Evolutionary conservation across 2,113 vertebrate genomes (phyloP).

Genomic region (Brachyhypopomus occidentalis): DNA sequence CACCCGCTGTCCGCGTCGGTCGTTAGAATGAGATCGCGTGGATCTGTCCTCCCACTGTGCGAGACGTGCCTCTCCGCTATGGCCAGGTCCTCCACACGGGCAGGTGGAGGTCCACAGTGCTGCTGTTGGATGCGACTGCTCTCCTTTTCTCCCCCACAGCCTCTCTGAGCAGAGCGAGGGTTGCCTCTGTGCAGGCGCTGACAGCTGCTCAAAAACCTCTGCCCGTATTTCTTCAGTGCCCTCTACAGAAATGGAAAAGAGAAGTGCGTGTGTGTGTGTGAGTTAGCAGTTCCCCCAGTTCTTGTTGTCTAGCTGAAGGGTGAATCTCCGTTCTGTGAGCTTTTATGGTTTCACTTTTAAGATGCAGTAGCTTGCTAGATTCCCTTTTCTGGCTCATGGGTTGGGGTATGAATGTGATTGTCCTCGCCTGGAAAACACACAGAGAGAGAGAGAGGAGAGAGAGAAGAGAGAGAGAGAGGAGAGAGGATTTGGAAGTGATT

Average conservation of each 20-base stretch:
- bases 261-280: conserved; percentile 42
- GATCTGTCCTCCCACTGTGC: too few species aligned
- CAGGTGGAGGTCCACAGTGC: conserved; percentile 4
- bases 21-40: too few species aligned
- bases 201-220: conserved; percentile 1
- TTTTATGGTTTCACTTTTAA: conserved; percentile 34
- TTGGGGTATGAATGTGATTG: conserved; percentile 55
- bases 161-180: not conserved
- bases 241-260: conserved; percentile 37
- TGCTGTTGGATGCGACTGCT: not conserved
- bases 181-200: not conserved
- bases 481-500: conserved; percentile 24
- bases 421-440: conserved; percentile 57
- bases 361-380: conserved; percentile 27
- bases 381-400: conserved; percentile 32
- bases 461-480: not conserved
- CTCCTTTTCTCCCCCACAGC: not conserved
- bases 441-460: conserved; percentile 37
- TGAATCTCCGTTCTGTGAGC: conserved; percentile 10
- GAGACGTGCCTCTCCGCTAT: not conserved
- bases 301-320: conserved; percentile 23
- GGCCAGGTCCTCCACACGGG: not conserved
- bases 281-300: conserved; percentile 40
- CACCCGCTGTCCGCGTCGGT: not conserved
- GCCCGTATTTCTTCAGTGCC: conserved; percentile 3